Evolutionary conservation across 2,113 vertebrate genomes (phyloP).

Genomic region (Gorsachius goisagi): DNA sequence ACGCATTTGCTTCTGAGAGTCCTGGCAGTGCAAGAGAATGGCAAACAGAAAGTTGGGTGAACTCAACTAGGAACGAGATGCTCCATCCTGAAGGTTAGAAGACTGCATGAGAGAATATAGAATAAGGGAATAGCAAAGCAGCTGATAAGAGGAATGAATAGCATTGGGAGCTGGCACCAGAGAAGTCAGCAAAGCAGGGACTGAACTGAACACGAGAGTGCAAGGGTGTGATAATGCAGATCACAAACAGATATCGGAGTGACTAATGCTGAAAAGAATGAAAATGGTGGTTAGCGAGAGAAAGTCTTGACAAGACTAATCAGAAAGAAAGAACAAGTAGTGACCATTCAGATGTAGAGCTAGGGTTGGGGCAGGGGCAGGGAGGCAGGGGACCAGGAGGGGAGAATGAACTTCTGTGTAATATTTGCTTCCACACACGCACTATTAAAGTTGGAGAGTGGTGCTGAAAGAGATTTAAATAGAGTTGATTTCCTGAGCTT

Average conservation of each 20-base stretch:
- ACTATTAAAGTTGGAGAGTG: conserved; percentile 30
- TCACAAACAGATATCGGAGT: not conserved
- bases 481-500: conserved; percentile 54
- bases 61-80: not conserved
- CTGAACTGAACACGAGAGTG: not conserved
- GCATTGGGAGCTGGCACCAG: not conserved
- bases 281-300: not conserved
- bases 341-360: not conserved
- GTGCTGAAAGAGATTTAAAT: conserved; percentile 54
- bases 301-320: not conserved
- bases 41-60: not conserved
- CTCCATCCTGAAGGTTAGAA: not conserved
- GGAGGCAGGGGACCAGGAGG: not conserved
- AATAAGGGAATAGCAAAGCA: not conserved
- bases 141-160: not conserved
- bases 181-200: not conserved
- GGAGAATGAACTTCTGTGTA: not conserved
- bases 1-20: not conserved
- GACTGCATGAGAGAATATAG: not conserved
- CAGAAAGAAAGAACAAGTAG: not conserved
- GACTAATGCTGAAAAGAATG: not conserved
- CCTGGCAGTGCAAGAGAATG: accelerated
- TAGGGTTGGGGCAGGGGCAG: not conserved
- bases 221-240: accelerated
- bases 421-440: not conserved